These are phyloP conservation scores for Drosophila testacea DNA, from an alignment of 2,888 invertebrate genomes.

Conservation along the genomic window DNA sequence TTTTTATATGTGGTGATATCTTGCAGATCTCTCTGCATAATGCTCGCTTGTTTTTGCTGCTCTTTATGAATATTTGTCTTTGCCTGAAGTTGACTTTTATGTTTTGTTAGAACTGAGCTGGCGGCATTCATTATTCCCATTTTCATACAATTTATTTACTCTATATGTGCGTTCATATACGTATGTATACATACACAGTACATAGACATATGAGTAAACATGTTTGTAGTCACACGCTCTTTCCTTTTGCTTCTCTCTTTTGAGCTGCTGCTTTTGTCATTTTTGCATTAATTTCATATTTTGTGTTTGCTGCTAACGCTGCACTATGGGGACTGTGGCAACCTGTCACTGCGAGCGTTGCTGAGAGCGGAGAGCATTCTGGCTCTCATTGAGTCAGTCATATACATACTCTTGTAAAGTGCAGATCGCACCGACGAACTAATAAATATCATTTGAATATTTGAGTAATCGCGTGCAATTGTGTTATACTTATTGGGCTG, in stretches of 20 bases:
- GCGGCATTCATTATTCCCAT: conserved; percentile 67
- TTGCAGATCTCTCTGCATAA: conserved; percentile 69
- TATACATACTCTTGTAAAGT: too few species aligned
- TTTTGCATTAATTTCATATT: conserved; percentile 80
- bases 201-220: not conserved
- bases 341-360: too few species aligned
- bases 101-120: conserved; percentile 48
- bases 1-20: conserved; percentile 67
- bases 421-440: too few species aligned
- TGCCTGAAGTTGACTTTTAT: conserved; percentile 64
- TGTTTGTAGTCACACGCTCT: conserved; percentile 34
- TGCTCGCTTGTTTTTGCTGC: conserved; percentile 57
- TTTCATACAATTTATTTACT: conserved; percentile 38
- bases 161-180: conserved; percentile 2
- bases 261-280: conserved; percentile 73
- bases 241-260: conserved; percentile 44
- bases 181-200: not conserved
- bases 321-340: too few species aligned
- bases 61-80: conserved; percentile 72
- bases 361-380: too few species aligned
- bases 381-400: too few species aligned
- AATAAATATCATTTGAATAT: too few species aligned
- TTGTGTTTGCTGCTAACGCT: conserved; percentile 55
- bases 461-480: too few species aligned
- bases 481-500: too few species aligned